phyloP scores from a whole-genome alignment of 2,888 invertebrate genomes.

The Ischnus inquisitorius region DNA sequence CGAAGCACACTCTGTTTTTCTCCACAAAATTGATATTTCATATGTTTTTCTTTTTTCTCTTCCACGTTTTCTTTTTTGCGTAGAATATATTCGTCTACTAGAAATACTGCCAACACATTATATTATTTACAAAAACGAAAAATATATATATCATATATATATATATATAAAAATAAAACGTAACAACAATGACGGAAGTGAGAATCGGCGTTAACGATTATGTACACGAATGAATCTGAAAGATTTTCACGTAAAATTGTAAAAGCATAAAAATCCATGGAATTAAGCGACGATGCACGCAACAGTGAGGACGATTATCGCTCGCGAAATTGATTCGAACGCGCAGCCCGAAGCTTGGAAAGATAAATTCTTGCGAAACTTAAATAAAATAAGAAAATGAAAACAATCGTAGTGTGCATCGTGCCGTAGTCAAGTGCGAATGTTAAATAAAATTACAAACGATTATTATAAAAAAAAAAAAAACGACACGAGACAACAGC shows the following conservation, averaged over 20 bases:
- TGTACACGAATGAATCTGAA: conserved; percentile 56
- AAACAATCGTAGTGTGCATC: conserved; percentile 42
- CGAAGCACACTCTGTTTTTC: conserved; percentile 30
- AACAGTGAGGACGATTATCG: neutral
- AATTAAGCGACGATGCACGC: conserved; percentile 55
- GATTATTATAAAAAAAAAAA: neutral
- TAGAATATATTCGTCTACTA: conserved; percentile 43
- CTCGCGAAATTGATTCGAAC: neutral
- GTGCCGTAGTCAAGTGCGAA: conserved; percentile 58
- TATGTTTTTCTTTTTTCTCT: conserved; percentile 19
- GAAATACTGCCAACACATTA: conserved; percentile 52
- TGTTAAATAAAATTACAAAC: conserved; percentile 37
- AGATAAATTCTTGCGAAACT: neutral
- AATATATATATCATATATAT: neutral
- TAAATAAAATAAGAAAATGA: conserved; percentile 4
- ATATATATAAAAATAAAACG: neutral
- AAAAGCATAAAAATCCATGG: neutral
- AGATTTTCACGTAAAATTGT: conserved; percentile 6
- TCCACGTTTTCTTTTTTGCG: conserved; percentile 23
- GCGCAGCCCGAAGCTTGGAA: neutral
- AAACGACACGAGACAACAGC: conserved; percentile 39
- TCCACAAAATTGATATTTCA: conserved; percentile 5
- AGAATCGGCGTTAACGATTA: conserved; percentile 56
- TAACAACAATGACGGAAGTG: conserved; percentile 50
- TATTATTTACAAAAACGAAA: conserved; percentile 62